phyloP scores from a whole-genome alignment of 2,888 invertebrate species.

The Zaprionus obscuricornis region DNA sequence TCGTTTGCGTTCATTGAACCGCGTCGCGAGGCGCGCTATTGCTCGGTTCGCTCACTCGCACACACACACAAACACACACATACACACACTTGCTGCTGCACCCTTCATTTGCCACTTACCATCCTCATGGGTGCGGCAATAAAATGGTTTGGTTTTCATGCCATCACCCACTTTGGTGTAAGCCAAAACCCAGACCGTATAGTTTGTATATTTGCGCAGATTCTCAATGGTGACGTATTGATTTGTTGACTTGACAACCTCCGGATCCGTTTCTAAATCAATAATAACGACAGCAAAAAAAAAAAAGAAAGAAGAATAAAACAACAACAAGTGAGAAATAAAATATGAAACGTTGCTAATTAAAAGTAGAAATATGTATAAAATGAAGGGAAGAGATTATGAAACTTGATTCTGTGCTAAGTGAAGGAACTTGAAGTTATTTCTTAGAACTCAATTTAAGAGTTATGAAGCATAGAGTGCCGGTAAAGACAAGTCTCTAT shows the following conservation, averaged over 20 bases:
- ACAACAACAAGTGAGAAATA: neutral
- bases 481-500: too few species aligned
- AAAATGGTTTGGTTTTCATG: conserved; percentile 91
- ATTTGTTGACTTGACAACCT: conserved; percentile 87
- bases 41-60: neutral
- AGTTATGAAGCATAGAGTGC: too few species aligned
- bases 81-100: neutral
- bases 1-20: conserved; percentile 76
- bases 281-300: neutral
- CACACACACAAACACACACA: conserved; percentile 11
- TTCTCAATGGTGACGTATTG: conserved; percentile 86
- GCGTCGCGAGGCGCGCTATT: neutral
- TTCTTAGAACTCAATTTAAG: too few species aligned
- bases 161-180: conserved; percentile 96
- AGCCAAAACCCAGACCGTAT: conserved; percentile 94
- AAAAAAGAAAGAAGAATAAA: neutral
- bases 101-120: conserved; percentile 86
- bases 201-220: conserved; percentile 94
- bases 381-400: too few species aligned
- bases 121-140: conserved; percentile 95
- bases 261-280: conserved; percentile 87
- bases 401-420: too few species aligned
- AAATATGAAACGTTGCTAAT: too few species aligned
- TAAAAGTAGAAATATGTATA: too few species aligned
- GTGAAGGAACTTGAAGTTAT: too few species aligned